A percentile compares a stretch with the other conserved stretches of the same genome.
Conservation (phyloP, 2,888 invertebrate species). For the Drosophila percnosoma region DNA sequence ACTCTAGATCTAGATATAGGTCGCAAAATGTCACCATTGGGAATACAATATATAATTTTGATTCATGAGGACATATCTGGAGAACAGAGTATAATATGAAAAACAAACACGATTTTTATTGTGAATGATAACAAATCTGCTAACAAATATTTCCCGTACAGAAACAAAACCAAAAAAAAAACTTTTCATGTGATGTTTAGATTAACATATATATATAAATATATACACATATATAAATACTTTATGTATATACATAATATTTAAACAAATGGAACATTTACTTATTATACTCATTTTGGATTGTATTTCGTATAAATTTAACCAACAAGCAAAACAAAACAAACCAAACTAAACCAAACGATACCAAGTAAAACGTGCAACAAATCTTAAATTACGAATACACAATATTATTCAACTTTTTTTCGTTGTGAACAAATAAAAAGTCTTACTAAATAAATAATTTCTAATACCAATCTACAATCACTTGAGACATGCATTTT, state of each 20-base stretch:
- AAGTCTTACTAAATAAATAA: constrained; percentile 54
- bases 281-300: constrained; percentile 62
- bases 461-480: constrained; percentile 46
- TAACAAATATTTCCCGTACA: constrained; percentile 42
- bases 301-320: constrained; percentile 59
- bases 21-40: background rate
- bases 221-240: constrained; percentile 16
- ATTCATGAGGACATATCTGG: background rate
- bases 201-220: constrained; percentile 49
- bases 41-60: background rate
- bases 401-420: constrained; percentile 64
- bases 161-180: constrained; percentile 52
- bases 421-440: constrained; percentile 59
- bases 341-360: background rate
- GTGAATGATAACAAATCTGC: constrained; percentile 46
- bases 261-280: constrained; percentile 49
- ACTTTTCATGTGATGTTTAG: constrained; percentile 82
- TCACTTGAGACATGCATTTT: background rate
- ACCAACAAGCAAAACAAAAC: constrained; percentile 13
- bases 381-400: constrained; percentile 38
- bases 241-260: constrained; percentile 35
- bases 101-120: constrained; percentile 30
- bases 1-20: background rate
- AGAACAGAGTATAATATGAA: constrained; percentile 1
- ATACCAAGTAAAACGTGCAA: constrained; percentile 21